These are phyloP conservation scores for Phrynosoma blainvillii DNA, from an alignment of 2,113 vertebrate genomes.

Conservation along the genomic window DNA sequence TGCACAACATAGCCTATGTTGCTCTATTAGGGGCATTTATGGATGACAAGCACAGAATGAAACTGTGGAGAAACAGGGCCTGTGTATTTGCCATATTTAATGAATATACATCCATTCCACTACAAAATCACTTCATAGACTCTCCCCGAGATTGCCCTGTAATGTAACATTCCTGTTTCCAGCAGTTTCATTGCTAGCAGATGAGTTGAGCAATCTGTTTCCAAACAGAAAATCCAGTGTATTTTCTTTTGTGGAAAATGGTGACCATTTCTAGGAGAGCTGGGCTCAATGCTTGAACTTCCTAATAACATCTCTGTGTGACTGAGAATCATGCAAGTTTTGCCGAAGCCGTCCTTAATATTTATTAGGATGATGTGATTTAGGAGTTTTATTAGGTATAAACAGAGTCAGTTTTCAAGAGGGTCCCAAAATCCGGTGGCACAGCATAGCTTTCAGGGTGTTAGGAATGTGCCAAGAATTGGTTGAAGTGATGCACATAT, in stretches of 20 bases:
- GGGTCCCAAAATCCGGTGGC: neutral
- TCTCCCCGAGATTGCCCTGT: neutral
- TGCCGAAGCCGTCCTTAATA: conserved; percentile 49
- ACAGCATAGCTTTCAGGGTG: neutral
- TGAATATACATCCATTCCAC: neutral
- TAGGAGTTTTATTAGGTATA: conserved; percentile 46
- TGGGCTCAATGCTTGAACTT: conserved; percentile 10
- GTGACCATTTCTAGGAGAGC: conserved; percentile 34
- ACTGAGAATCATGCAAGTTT: conserved; percentile 54
- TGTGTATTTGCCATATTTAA: neutral
- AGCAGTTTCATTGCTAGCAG: neutral
- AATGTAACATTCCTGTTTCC: neutral
- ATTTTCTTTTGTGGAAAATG: conserved; percentile 36
- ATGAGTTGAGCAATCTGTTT: neutral
- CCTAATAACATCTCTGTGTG: conserved; percentile 28
- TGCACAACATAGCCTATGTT: neutral
- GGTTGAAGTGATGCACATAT: neutral
- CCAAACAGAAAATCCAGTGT: neutral
- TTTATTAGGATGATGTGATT: conserved; percentile 23
- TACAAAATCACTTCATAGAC: neutral
- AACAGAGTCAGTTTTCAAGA: conserved; percentile 7
- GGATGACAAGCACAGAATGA: neutral
- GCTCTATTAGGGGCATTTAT: neutral
- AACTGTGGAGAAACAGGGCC: rapidly evolving
- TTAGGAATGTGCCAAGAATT: neutral